A percentile compares a stretch with the other conserved stretches of the same genome.
Conservation (phyloP, 92 coral and sea anemone genomes). For the Blastomussa wellsi region DNA sequence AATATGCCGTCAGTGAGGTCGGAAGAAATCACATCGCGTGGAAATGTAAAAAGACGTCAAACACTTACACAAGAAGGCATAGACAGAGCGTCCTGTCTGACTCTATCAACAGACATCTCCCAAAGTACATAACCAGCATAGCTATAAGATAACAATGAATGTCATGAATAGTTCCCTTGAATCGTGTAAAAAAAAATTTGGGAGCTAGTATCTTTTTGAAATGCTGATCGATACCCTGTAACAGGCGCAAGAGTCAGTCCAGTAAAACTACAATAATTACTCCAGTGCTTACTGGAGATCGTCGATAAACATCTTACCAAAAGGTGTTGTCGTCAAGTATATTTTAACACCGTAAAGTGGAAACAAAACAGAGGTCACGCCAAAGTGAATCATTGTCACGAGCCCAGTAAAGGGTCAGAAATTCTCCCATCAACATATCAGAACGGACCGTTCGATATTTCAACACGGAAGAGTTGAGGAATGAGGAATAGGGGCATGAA, state of each 20-base stretch:
- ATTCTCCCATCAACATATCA: not conserved
- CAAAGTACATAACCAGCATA: slow-evolving; percentile 2
- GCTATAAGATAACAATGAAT: not conserved
- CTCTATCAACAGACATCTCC: not conserved
- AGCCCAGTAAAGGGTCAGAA: not conserved
- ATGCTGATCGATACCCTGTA: not conserved
- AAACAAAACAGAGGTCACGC: not conserved
- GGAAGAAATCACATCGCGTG: not conserved
- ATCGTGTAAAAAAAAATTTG: not conserved
- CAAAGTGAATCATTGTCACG: not conserved
- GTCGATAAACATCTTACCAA: not conserved
- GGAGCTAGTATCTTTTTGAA: not conserved
- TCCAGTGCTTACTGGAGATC: not conserved
- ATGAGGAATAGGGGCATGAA: too few relatives aligned
- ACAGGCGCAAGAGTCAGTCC: not conserved
- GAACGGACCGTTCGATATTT: not conserved
- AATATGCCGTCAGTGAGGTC: not conserved
- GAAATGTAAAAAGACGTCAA: not conserved
- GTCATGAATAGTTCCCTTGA: not conserved
- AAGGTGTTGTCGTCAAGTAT: not conserved
- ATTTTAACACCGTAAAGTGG: not conserved
- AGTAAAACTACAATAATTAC: not conserved
- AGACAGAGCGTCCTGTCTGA: not conserved
- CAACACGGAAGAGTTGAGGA: too few relatives aligned
- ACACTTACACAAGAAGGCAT: not conserved